Percentiles rank a stretch among this genome's conserved stretches.
phyloP scores from a whole-genome alignment of 2,113 vertebrate genomes.

The Mesoclemmys tuberculata region DNA sequence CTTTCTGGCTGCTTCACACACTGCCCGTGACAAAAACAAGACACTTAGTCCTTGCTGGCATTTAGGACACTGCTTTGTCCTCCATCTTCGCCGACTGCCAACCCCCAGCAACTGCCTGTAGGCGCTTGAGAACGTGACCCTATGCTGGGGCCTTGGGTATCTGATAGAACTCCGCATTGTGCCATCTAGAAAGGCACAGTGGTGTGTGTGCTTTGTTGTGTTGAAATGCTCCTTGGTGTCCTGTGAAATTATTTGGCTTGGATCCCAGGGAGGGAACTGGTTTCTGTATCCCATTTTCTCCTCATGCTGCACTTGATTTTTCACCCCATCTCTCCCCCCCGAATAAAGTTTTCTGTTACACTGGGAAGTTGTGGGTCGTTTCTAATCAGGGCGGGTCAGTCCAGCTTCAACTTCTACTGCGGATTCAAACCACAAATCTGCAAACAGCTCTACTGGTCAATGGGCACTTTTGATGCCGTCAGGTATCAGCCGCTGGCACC shows the following conservation, averaged over 20 bases:
- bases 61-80: neutral
- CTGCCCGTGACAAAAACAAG: too few species aligned
- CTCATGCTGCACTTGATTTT: neutral
- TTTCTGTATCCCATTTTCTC: neutral
- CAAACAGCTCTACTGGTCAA: neutral
- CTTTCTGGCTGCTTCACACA: too few species aligned
- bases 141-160: neutral
- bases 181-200: neutral
- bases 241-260: neutral
- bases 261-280: neutral
- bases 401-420: neutral
- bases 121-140: neutral
- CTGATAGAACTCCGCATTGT: rapidly evolving
- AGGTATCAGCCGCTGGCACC: neutral
- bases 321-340: neutral
- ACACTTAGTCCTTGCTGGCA: too few species aligned
- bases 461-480: too few species aligned
- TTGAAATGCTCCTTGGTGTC: neutral
- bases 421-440: neutral
- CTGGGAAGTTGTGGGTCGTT: neutral
- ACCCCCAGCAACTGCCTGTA: neutral
- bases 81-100: neutral
- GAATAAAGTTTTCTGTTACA: neutral
- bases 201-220: neutral
- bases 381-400: neutral